These are phyloP conservation scores for Galagoides demidoff DNA, from an alignment of 2,797 vertebrate species.

Conservation along the genomic window DNA sequence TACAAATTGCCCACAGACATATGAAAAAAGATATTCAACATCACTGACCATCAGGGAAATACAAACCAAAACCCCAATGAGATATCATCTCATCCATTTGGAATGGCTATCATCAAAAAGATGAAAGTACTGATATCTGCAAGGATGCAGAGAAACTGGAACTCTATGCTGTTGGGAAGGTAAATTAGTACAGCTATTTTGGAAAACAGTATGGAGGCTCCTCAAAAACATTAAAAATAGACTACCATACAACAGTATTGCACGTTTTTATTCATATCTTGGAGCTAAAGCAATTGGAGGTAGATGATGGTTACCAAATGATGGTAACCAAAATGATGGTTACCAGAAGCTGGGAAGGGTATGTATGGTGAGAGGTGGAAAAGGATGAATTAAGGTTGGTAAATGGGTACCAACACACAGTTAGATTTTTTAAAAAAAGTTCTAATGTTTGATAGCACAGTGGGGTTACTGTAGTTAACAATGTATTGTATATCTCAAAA, in stretches of 20 bases:
- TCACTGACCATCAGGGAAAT: neutral
- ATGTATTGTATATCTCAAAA: neutral
- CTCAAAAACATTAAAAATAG: neutral
- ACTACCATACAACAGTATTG: neutral
- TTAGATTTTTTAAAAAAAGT: neutral
- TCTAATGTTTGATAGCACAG: neutral
- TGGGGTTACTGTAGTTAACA: neutral
- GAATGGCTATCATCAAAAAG: neutral
- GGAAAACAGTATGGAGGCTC: neutral
- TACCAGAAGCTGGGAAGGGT: neutral
- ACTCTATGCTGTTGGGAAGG: neutral
- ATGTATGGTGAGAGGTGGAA: neutral
- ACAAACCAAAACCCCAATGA: neutral
- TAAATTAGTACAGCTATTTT: neutral
- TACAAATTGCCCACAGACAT: neutral
- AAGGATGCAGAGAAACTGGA: neutral
- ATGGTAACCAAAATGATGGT: neutral
- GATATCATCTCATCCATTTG: neutral
- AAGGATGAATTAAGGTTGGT: neutral
- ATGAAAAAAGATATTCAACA: neutral
- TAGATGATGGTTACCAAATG: neutral
- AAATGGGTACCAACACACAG: neutral
- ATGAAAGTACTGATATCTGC: neutral
- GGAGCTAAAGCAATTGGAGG: neutral
- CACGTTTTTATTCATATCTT: neutral